phyloP scores from a whole-genome alignment of 2,888 invertebrate genomes.

The Platynereis dumerilii region DNA sequence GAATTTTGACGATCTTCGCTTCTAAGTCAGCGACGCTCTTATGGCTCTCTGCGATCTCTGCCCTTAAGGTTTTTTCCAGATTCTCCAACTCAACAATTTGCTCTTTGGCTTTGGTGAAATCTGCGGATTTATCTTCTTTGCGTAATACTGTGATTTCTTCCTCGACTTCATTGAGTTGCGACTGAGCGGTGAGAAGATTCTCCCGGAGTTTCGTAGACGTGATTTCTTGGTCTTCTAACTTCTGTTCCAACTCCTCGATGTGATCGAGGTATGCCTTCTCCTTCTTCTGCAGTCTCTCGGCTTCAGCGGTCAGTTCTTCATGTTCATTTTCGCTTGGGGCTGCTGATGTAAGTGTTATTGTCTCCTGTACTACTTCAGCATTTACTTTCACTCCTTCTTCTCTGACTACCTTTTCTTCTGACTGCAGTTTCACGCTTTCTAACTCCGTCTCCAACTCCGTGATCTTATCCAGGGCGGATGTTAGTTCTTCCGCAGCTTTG shows the following conservation, averaged over 20 bases:
- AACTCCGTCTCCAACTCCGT: slow-evolving; percentile 2
- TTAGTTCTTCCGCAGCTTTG: background rate
- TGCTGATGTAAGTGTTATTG: background rate
- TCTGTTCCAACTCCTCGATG: too few species aligned
- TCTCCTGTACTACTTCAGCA: slow-evolving; percentile 5
- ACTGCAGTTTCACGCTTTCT: background rate
- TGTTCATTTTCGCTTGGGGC: too few species aligned
- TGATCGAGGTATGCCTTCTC: too few species aligned
- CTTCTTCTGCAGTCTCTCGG: too few species aligned
- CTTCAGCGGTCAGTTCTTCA: too few species aligned
- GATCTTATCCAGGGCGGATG: background rate
- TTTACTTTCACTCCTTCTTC: background rate
- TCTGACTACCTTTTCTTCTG: background rate
- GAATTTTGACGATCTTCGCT: background rate
- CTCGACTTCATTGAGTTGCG: background rate
- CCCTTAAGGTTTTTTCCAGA: background rate
- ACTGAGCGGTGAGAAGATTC: background rate
- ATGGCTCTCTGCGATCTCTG: background rate
- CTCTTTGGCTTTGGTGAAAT: background rate
- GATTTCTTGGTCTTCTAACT: too few species aligned
- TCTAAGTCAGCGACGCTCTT: background rate
- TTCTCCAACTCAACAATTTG: slow-evolving; percentile 3
- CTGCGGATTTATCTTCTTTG: too few species aligned
- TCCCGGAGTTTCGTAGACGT: slow-evolving; percentile 5
- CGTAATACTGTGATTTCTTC: too few species aligned